Conservation (phyloP, 2,797 vertebrate genomes). For the Diceros bicornis region DNA sequence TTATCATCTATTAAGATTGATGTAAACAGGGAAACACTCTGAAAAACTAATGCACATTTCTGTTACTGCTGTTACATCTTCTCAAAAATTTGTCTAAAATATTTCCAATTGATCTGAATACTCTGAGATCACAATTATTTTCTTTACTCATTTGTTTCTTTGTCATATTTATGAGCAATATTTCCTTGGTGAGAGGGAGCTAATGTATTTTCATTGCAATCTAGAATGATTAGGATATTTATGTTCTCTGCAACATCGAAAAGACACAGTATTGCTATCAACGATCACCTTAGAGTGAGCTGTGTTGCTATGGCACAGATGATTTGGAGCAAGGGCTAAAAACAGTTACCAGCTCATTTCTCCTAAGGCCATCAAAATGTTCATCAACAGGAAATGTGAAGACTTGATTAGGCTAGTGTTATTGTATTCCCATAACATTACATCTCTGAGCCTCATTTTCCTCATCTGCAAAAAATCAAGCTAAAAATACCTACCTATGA, state of each 20-base stretch:
- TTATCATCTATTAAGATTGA: background rate
- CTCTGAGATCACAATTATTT: background rate
- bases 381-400: conserved; percentile 33
- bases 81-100: background rate
- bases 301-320: background rate
- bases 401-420: conserved; percentile 43
- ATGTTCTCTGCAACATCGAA: background rate
- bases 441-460: conserved; percentile 42
- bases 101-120: background rate
- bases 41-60: background rate
- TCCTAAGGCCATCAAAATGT: conserved; percentile 3
- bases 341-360: conserved; percentile 27
- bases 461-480: conserved; percentile 53
- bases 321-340: conserved; percentile 60
- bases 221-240: background rate
- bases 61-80: background rate
- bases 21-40: background rate
- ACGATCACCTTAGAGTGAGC: background rate
- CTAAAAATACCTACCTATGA: background rate
- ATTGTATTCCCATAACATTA: conserved; percentile 19
- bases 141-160: background rate
- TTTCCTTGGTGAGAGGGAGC: background rate
- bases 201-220: background rate
- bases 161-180: background rate
- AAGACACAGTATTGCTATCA: background rate